These are phyloP conservation scores for Willisornis vidua DNA, from an alignment of 2,113 vertebrate genomes.

Conservation along the genomic window DNA sequence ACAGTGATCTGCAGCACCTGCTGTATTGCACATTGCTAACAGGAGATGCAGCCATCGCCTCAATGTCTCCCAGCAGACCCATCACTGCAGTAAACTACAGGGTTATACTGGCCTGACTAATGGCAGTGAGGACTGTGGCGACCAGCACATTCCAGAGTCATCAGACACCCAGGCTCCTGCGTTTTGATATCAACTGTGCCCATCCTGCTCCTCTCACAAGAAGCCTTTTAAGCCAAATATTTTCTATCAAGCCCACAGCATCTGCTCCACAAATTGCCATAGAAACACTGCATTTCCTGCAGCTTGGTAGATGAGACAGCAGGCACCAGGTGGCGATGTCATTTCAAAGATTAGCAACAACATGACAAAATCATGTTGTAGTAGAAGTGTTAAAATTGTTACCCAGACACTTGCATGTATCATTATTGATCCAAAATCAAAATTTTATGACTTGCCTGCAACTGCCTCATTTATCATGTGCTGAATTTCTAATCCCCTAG, in stretches of 20 bases:
- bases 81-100: not conserved
- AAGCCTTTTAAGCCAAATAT: not conserved
- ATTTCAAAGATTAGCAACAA: not conserved
- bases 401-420: not conserved
- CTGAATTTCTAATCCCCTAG: not conserved
- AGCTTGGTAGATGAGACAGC: not conserved
- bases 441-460: not conserved
- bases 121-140: not conserved
- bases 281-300: not conserved
- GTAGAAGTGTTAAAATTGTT: not conserved
- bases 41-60: not conserved
- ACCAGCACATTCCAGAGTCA: not conserved
- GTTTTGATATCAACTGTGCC: not conserved
- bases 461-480: not conserved
- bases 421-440: not conserved
- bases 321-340: slow-evolving; percentile 58
- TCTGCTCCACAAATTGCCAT: not conserved
- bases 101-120: not conserved
- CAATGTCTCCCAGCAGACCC: not conserved
- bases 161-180: not conserved
- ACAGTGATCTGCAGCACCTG: not conserved
- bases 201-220: not conserved
- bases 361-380: not conserved
- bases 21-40: not conserved
- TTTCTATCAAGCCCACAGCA: not conserved